Evolutionary conservation across 2,113 vertebrate species (phyloP).

Genomic region (Charadrius vociferus): DNA sequence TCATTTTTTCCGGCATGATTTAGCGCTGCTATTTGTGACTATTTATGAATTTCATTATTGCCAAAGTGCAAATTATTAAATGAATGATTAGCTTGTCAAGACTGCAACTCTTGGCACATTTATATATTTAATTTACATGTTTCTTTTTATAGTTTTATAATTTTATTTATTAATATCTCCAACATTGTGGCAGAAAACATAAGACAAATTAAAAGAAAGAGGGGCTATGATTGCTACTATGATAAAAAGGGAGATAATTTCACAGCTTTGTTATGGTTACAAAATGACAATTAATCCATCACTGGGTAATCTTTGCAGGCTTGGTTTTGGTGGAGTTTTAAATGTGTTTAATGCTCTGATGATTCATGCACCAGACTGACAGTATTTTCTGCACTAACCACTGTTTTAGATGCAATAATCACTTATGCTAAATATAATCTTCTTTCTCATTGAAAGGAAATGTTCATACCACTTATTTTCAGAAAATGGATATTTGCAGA

Average conservation of each 20-base stretch:
- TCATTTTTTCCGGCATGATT: background rate
- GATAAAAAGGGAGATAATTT: background rate
- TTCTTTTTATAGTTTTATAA: slow-evolving; percentile 19
- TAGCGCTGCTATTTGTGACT: background rate
- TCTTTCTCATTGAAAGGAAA: background rate
- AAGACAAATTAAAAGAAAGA: slow-evolving; percentile 19
- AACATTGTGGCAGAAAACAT: slow-evolving; percentile 15
- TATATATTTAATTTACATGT: slow-evolving; percentile 26
- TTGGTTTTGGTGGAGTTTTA: background rate
- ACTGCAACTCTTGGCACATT: slow-evolving; percentile 10
- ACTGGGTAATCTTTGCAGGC: background rate
- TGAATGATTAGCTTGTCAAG: slow-evolving; percentile 39
- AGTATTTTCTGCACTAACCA: background rate
- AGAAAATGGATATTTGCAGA: background rate
- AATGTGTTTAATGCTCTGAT: background rate
- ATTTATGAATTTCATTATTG: slow-evolving; percentile 53
- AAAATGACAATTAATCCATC: background rate
- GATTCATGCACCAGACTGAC: background rate
- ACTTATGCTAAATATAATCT: background rate
- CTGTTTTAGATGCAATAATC: background rate
- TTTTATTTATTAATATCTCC: slow-evolving; percentile 45
- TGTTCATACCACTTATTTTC: background rate
- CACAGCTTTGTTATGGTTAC: background rate
- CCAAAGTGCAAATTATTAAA: slow-evolving; percentile 37
- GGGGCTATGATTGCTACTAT: background rate